These are phyloP conservation scores for Callinectes sapidus DNA, from an alignment of 2,888 invertebrate species.

Conservation along the genomic window DNA sequence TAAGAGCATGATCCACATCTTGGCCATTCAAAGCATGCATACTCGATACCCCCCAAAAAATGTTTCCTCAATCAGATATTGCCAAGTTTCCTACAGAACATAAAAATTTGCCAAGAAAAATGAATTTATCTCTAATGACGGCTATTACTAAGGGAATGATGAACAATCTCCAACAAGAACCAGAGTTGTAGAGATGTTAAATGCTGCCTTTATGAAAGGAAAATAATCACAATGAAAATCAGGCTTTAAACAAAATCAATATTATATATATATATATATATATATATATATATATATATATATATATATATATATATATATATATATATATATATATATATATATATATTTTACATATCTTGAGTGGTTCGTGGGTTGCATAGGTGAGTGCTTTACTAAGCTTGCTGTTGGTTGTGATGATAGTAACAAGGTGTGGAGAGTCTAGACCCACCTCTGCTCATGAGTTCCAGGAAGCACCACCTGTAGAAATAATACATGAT, in stretches of 20 bases:
- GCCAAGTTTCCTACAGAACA: background rate
- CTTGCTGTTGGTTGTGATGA: background rate
- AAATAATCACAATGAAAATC: background rate
- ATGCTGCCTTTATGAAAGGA: background rate
- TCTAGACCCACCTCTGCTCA: slow-evolving; percentile 12
- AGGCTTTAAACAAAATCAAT: background rate
- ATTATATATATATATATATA: background rate
- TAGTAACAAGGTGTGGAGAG: background rate
- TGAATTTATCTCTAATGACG: background rate
- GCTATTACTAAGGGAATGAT: background rate
- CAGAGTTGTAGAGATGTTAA: background rate
- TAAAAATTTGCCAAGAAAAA: background rate
- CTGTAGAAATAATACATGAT: background rate
- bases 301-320: background rate
- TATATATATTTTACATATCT: background rate
- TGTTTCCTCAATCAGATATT: background rate
- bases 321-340: background rate
- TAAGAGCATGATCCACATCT: background rate
- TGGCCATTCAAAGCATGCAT: background rate
- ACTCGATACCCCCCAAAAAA: background rate
- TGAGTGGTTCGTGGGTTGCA: background rate
- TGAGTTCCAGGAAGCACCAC: slow-evolving; percentile 1
- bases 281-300: background rate
- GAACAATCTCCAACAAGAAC: background rate
- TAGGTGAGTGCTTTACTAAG: background rate